A percentile compares a stretch with the other conserved stretches of the same genome.
Evolutionary conservation across 2,888 invertebrate genomes (phyloP).

Genomic region (Iphiclides podalirius): DNA sequence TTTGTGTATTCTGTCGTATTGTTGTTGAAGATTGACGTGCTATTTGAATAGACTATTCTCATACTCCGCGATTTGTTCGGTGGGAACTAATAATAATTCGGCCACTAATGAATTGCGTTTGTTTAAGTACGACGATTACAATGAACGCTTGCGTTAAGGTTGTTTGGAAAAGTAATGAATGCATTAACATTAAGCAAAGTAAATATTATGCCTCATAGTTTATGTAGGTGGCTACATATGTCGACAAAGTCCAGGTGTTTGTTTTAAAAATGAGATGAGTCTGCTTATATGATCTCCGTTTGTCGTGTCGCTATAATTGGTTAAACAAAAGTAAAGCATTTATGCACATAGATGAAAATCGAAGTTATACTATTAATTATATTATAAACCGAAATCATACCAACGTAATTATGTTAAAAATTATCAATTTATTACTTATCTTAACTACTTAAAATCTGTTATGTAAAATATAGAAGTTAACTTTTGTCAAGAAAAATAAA

Average conservation of each 20-base stretch:
- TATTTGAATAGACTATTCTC: slow-evolving; percentile 10
- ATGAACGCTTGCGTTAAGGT: slow-evolving; percentile 17
- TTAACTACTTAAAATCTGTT: no score
- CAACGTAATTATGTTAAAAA: no score
- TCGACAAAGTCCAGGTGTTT: neutral
- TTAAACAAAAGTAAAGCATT: no score
- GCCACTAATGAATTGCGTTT: slow-evolving; percentile 21
- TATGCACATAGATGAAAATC: no score
- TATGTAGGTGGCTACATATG: neutral
- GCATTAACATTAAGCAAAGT: slow-evolving; percentile 14
- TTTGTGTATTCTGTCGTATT: slow-evolving; percentile 2
- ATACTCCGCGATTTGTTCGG: slow-evolving; percentile 2
- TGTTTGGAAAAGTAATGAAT: slow-evolving; percentile 14
- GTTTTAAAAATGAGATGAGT: no score
- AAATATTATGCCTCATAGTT: slow-evolving; percentile 14
- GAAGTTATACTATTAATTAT: no score
- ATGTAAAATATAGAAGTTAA: no score
- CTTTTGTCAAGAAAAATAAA: no score
- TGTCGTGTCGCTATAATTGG: no score
- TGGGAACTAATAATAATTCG: slow-evolving; percentile 21
- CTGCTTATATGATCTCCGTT: no score
- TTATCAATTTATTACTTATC: no score
- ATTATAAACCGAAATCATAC: no score
- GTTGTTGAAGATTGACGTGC: neutral
- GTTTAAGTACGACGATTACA: slow-evolving; percentile 21